phyloP scores from a whole-genome alignment of 2,113 vertebrate species.

The Polyodon spathula region DNA sequence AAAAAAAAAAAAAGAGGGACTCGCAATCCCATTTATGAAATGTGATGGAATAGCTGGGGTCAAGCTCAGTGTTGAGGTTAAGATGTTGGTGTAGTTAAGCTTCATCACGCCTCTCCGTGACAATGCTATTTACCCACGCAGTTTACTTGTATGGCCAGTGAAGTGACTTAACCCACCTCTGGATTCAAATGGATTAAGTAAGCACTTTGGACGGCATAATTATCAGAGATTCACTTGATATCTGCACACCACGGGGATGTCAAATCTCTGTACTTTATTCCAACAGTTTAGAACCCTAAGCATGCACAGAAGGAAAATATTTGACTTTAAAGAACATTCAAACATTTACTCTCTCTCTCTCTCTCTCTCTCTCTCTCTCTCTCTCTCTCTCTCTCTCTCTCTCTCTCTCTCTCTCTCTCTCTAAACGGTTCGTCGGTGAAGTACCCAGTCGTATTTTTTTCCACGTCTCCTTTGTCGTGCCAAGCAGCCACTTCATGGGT shows the following conservation, averaged over 20 bases:
- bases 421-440: no score
- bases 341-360: background rate
- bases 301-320: background rate
- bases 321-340: background rate
- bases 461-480: no score
- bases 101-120: conserved; percentile 37
- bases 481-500: background rate
- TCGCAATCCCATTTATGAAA: conserved; percentile 60
- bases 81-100: conserved; percentile 47
- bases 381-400: no score
- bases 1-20: conserved; percentile 55
- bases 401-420: no score
- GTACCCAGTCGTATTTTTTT: no score
- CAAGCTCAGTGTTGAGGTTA: conserved; percentile 42
- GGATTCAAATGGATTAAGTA: conserved; percentile 35
- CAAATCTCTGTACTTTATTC: background rate
- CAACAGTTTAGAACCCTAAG: background rate
- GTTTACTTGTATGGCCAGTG: conserved; percentile 58
- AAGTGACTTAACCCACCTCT: conserved; percentile 61
- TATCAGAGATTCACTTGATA: conserved; percentile 32
- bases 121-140: conserved; percentile 58
- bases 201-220: conserved; percentile 49
- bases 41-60: conserved; percentile 49
- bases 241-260: conserved; percentile 36
- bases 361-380: no score